Evolutionary conservation across 2,797 vertebrate genomes (phyloP), one percentile per base, ranked within the genome.

Genomic region (Melanogrammus aeglefinus): DNA sequence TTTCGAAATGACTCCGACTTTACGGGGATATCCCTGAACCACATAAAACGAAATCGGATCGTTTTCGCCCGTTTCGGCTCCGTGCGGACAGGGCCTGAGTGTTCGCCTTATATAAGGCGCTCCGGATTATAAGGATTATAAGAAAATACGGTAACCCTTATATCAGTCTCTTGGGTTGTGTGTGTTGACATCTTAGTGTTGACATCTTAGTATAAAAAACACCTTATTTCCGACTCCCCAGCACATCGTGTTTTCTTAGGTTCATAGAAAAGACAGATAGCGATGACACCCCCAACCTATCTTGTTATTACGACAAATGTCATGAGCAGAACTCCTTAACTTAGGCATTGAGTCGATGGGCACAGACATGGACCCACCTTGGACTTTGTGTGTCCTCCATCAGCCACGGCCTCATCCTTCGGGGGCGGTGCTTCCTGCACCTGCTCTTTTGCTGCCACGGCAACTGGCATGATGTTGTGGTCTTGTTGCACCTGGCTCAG

Each of bases 401-500:
- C 84, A 27, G 6, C 35, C 0, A 29, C 72, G 1, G 76, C 38
- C 0, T 79, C 44, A 13, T 84, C 39, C 1, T 76, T 35, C 33
- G 36, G 7, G 78, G 76, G 81, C 83, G 21, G 85, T 80, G 2
- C 41, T 16, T 57, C 74, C 47, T 85, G 84, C 36, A 81, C 0
- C 78, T 87, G 16, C 75, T 88, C 38, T 81, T 78, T 0, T 7
- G 87, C 33, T 3, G 81, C 9, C 86, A 75, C n/a, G 38, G 57
- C 80, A 63, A 88, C 75, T 86, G 75, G 76, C 18, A 24, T 51
- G 13, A 21, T 5, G 75, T 81, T 86, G 77, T 27, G 85, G 27
- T 84, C 84, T 13, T 78, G 3, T 31, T 84, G 86, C 0, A 95
- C 95, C 1, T 97, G 95, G 89, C 96, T 97, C 83, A 98, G 83